Percentiles rank a stretch among this genome's conserved stretches.
Evolutionary conservation across 2,888 invertebrate species (phyloP).

Genomic region (Andrena marginata): DNA sequence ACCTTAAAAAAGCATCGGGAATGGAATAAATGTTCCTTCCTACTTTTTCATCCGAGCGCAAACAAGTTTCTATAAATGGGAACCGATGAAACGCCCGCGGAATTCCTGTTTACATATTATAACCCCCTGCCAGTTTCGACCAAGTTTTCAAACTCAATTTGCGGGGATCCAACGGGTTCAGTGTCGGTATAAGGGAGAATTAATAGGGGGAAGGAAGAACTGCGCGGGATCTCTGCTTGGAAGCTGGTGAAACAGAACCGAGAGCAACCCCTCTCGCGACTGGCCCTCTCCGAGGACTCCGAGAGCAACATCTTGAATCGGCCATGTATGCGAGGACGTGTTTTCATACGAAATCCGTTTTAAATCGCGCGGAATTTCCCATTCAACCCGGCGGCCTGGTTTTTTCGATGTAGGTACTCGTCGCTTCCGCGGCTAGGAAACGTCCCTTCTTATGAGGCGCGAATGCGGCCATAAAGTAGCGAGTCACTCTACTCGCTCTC

Average conservation of each 20-base stretch:
- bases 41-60: not conserved
- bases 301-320: conserved; percentile 26
- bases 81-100: not conserved
- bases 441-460: conserved; percentile 40
- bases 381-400: conserved; percentile 38
- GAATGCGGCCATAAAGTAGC: conserved; percentile 37
- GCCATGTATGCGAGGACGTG: not conserved
- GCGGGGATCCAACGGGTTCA: not conserved
- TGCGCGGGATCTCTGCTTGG: conserved; percentile 2
- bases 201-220: not conserved
- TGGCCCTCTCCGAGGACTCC: conserved; percentile 8
- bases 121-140: not conserved
- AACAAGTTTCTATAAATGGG: not conserved
- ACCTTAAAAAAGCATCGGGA: not conserved
- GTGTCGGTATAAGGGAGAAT: too few species aligned
- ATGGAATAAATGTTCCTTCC: not conserved
- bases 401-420: not conserved
- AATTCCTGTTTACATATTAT: not conserved
- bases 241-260: conserved; percentile 6
- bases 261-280: not conserved
- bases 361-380: conserved; percentile 28
- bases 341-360: conserved; percentile 32
- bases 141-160: not conserved
- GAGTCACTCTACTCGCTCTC: conserved; percentile 6
- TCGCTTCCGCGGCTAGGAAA: conserved; percentile 33